These are phyloP conservation scores for Stigmatopora argus DNA, from an alignment of 2,113 vertebrate species.

Conservation along the genomic window DNA sequence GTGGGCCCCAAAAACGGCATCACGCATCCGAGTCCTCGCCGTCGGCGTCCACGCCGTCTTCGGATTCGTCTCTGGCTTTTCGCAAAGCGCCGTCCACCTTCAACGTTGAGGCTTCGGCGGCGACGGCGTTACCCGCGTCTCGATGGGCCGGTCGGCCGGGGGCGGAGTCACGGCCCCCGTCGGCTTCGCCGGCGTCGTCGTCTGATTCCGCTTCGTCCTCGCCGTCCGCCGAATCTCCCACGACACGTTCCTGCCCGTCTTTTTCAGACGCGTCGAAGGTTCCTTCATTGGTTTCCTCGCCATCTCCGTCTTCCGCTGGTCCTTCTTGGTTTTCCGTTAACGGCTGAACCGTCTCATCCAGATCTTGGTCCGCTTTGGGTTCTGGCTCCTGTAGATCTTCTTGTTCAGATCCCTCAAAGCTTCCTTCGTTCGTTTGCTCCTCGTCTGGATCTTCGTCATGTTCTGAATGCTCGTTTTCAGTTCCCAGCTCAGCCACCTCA, in stretches of 20 bases:
- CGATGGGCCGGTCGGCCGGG: neutral
- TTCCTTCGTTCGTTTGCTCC: no score
- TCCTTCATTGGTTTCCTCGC: constrained; percentile 11
- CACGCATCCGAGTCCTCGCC: constrained; percentile 67
- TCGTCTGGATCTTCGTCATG: no score
- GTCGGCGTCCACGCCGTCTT: constrained; percentile 61
- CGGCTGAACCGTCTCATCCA: no score
- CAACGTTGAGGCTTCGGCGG: constrained; percentile 6
- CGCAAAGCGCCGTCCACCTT: constrained; percentile 18
- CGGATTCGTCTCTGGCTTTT: constrained; percentile 39
- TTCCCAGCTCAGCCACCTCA: no score
- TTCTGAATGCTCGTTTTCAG: no score
- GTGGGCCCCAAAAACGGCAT: neutral
- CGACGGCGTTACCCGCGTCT: neutral
- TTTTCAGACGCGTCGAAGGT: constrained; percentile 15
- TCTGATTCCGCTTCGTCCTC: constrained; percentile 65
- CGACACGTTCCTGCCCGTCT: constrained; percentile 31
- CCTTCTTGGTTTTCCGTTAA: no score
- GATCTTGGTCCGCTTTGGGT: no score
- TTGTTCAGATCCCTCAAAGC: no score
- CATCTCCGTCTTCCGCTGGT: neutral
- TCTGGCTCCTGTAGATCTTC: no score
- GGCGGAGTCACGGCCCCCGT: neutral
- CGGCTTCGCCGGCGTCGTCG: constrained; percentile 62
- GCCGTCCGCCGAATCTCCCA: constrained; percentile 60